Conservation (phyloP, 2,797 vertebrate species). For the Tauraco hartlaubi region DNA sequence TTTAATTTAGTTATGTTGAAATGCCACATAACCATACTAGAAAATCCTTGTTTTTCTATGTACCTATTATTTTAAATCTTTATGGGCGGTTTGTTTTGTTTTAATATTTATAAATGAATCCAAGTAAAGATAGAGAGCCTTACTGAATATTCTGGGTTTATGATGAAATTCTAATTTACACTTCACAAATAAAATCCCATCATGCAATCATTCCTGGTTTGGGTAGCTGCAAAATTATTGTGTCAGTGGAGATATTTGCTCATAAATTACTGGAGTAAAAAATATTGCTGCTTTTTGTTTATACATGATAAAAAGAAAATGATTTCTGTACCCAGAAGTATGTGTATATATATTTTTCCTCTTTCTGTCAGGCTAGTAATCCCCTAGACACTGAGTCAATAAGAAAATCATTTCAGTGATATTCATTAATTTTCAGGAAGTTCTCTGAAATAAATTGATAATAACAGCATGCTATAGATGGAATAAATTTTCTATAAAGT, state of each 20-base stretch:
- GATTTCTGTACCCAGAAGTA: conserved; percentile 18
- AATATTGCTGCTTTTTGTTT: conserved; percentile 60
- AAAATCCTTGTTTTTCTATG: neutral
- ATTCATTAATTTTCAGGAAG: conserved; percentile 50
- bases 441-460: conserved; percentile 48
- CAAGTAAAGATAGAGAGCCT: neutral
- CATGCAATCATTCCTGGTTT: neutral
- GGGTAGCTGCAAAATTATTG: conserved; percentile 46
- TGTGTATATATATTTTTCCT: conserved; percentile 12
- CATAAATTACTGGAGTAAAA: conserved; percentile 41
- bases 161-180: conserved; percentile 34
- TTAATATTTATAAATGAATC: neutral
- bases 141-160: neutral
- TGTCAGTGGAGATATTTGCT: conserved; percentile 26
- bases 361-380: conserved; percentile 47
- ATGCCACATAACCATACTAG: neutral
- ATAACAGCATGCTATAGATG: neutral
- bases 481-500: conserved; percentile 46
- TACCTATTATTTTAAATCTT: neutral
- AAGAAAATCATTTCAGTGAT: conserved; percentile 50
- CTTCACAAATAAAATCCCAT: conserved; percentile 7
- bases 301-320: conserved; percentile 59
- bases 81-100: neutral
- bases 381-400: conserved; percentile 19
- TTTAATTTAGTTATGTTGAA: neutral